These are phyloP conservation scores for Sebastolobus altivelis DNA, from an alignment of 2,797 vertebrate genomes.

Conservation along the genomic window DNA sequence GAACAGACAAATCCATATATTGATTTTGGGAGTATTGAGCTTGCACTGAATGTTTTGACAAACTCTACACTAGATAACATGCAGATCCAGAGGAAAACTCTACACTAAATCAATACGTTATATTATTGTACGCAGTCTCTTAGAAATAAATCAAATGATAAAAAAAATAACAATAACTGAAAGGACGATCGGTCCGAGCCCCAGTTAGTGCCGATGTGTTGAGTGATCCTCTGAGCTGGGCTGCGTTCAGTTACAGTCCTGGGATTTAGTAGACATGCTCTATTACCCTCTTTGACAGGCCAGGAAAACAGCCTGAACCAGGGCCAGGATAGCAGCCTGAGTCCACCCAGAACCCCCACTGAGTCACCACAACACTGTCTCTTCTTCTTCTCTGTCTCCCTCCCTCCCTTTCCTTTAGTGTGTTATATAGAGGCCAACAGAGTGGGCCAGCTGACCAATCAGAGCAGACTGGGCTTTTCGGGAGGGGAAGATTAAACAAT, in stretches of 20 bases:
- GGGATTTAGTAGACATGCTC: conserved; percentile 29
- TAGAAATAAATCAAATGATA: conserved; percentile 6
- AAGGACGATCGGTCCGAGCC: background rate
- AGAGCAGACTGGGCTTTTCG: too few relatives aligned
- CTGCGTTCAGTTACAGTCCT: background rate
- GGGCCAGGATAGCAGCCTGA: conserved; percentile 9
- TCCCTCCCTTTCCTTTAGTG: background rate
- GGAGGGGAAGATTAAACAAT: too few relatives aligned
- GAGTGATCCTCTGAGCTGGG: conserved; percentile 5
- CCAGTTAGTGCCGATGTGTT: background rate
- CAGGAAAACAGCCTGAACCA: conserved; percentile 17
- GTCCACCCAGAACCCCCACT: background rate
- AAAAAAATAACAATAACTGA: conserved; percentile 1
- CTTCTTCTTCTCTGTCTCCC: background rate
- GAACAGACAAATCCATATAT: background rate
- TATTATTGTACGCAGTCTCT: background rate
- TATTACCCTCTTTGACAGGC: conserved; percentile 9
- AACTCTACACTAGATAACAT: background rate
- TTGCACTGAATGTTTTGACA: background rate
- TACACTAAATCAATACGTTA: too few relatives aligned
- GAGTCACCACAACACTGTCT: background rate
- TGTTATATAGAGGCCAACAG: too few relatives aligned
- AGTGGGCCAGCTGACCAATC: too few relatives aligned
- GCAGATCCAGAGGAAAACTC: background rate
- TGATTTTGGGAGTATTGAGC: background rate